A percentile compares a stretch with the other conserved stretches of the same genome.
Conservation (phyloP, 2,888 invertebrate genomes). For the Archips crataeganus region DNA sequence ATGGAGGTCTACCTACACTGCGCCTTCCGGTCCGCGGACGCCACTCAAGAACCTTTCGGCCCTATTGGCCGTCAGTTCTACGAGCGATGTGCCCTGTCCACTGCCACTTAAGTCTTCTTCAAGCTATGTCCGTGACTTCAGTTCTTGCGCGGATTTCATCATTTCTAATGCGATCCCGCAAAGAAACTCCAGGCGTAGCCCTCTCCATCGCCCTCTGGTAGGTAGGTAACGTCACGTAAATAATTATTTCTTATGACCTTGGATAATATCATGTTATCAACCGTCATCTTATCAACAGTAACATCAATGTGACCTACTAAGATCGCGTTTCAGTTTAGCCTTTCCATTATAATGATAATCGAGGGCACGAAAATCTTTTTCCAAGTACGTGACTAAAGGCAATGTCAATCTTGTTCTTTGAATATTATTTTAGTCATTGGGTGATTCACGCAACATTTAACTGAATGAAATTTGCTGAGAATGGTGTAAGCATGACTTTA, state of each 20-base stretch:
- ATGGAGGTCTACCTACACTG: too few relatives aligned
- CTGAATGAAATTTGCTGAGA: constrained; percentile 16
- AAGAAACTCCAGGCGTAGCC: too few relatives aligned
- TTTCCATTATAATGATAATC: constrained; percentile 19
- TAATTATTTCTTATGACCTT: constrained; percentile 5
- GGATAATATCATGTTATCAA: constrained; percentile 3
- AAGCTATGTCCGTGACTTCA: too few relatives aligned
- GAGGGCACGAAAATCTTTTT: constrained; percentile 17
- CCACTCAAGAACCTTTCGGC: too few relatives aligned
- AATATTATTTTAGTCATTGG: not conserved
- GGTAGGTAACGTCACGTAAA: constrained; percentile 2
- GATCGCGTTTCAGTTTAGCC: constrained; percentile 19
- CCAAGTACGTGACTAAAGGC: constrained; percentile 14
- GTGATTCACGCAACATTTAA: constrained; percentile 27
- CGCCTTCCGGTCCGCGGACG: too few relatives aligned
- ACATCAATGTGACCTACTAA: constrained; percentile 22
- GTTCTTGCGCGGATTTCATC: too few relatives aligned
- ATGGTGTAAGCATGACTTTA: constrained; percentile 12
- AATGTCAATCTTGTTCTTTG: constrained; percentile 12
- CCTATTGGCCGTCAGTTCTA: too few relatives aligned
- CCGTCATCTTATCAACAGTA: constrained; percentile 24
- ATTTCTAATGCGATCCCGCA: too few relatives aligned
- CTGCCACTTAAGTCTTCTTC: too few relatives aligned
- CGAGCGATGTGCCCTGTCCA: too few relatives aligned
- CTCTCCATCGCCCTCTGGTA: too few relatives aligned